Evolutionary conservation across 2,797 vertebrate species (phyloP), one percentile per base, ranked within the genome.

Genomic region (Eulemur mongoz): DNA sequence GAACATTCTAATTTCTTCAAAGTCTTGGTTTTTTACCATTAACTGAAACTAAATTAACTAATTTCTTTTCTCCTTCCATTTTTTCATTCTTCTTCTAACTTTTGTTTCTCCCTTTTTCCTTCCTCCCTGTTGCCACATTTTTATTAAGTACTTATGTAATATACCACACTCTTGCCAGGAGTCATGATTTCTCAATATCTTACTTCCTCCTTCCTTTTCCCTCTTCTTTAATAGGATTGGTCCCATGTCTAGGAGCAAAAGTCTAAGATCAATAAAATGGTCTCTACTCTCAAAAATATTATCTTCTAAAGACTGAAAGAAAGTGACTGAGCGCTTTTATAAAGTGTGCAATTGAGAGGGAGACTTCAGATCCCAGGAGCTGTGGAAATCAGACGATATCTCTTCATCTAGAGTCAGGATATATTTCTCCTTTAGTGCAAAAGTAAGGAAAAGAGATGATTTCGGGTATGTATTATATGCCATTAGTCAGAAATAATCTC

Each of bases 161-260:
- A n/a, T 15, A 20, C 22, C 11, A 65, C 52, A 25, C 23, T 81
- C 23, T 72, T 96, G 72, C 52, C 35, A 48, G 69, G 61, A 78
- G 63, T 90, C 35, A 43, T 63, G 32, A 84, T 89, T 72, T 85
- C 27, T 78, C 52, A 72, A 18, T 54, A 63, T 89, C 79, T 45
- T 65, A 45, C 18, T 70, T 88, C 15, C 11, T 50, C 32, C 50
- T 73, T 69, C 23, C 45, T 20, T 72, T 83, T 65, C 22, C 57
- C 12, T 84, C 9, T 72, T 48, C 30, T 81, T 70, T 69, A 91
- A 63, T 52, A 63, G 25, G n/a, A 93, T 73, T 85, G 63, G 59
- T 86, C 95, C 69, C 30, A n/a, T 63, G 18, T 94, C 61, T 94
- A 73, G 63, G 35, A 94, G 50, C 35, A 91, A 83, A 92, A 87